phyloP scores from a whole-genome alignment of 2,797 vertebrate species.

The Mormyrus proboscirostris region DNA sequence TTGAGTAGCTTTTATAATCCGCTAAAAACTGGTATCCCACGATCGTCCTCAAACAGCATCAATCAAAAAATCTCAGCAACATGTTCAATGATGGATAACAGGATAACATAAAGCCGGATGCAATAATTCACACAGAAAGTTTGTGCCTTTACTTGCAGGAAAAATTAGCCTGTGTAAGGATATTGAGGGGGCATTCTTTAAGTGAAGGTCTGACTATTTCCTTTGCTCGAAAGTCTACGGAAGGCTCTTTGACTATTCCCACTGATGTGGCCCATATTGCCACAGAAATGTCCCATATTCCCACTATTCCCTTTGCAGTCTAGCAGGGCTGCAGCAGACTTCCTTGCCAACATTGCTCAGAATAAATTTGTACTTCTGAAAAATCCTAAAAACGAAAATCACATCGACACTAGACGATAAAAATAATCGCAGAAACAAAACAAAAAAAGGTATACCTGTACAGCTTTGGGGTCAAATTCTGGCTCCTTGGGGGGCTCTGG shows the following conservation, averaged over 20 bases:
- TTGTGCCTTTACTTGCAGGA: conserved; percentile 13
- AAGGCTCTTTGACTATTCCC: not conserved
- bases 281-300: not conserved
- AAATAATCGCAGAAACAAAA: not conserved
- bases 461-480: conserved; percentile 72
- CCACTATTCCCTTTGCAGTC: not conserved
- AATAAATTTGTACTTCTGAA: not conserved
- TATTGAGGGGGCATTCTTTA: not conserved
- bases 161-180: not conserved
- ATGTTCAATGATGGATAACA: not conserved
- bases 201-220: not conserved
- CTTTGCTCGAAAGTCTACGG: not conserved
- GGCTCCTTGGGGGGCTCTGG: conserved; percentile 77
- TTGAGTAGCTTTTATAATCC: not conserved
- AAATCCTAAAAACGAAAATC: not conserved
- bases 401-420: not conserved
- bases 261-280: not conserved
- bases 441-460: conserved; percentile 67
- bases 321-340: not conserved
- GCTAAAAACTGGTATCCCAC: conserved; percentile 43
- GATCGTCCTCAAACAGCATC: conserved; percentile 36
- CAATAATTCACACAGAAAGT: conserved; percentile 5
- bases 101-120: not conserved
- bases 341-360: not conserved
- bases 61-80: not conserved